Percentiles rank a stretch among this genome's conserved stretches.
Conservation (phyloP, 2,113 vertebrate species). For the Paracanthobrama guichenoti region DNA sequence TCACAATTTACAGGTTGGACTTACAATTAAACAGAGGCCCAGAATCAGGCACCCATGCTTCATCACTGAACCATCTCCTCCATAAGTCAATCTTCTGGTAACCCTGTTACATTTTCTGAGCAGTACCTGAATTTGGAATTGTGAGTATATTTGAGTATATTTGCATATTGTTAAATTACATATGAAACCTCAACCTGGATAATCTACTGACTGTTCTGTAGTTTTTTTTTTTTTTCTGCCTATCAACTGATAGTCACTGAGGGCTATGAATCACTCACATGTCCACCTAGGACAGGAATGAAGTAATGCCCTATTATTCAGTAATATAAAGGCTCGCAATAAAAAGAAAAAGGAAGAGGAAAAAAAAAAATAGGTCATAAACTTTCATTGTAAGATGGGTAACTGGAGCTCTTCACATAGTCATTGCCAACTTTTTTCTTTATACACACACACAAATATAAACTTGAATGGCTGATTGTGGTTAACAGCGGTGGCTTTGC, state of each 20-base stretch:
- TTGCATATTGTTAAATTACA: not conserved
- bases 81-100: not conserved
- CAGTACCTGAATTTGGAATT: not conserved
- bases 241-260: not conserved
- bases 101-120: not conserved
- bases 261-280: constrained; percentile 60
- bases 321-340: constrained; percentile 52
- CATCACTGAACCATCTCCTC: not conserved
- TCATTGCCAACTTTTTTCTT: constrained; percentile 55
- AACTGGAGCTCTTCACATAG: constrained; percentile 53
- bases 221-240: not conserved
- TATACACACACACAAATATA: constrained; percentile 22
- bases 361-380: constrained; percentile 57
- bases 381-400: constrained; percentile 58
- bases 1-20: not conserved
- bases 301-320: constrained; percentile 70
- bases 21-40: not conserved
- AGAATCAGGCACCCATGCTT: not conserved
- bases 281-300: constrained; percentile 56
- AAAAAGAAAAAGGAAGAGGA: constrained; percentile 28
- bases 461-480: constrained; percentile 52
- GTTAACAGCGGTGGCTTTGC: constrained; percentile 30
- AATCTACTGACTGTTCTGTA: not conserved
- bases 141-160: not conserved
- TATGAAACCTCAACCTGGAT: not conserved